A percentile compares a stretch with the other conserved stretches of the same genome.
Evolutionary conservation across 2,797 vertebrate genomes (phyloP).

Genomic region (Poecilia picta): DNA sequence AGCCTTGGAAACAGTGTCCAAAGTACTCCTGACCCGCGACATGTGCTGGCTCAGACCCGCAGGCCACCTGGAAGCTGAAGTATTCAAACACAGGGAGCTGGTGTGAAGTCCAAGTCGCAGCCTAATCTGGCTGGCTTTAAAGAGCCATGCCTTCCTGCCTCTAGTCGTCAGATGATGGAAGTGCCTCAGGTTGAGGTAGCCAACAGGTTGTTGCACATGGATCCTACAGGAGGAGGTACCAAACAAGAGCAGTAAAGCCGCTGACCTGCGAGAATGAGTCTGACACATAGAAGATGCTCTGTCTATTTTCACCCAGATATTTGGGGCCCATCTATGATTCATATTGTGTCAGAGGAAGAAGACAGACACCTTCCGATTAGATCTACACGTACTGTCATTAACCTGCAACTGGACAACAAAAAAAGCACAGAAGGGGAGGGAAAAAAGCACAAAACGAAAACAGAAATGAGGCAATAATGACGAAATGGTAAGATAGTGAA

Average conservation of each 20-base stretch:
- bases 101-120: constrained; percentile 74
- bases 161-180: constrained; percentile 71
- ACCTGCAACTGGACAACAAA: constrained; percentile 61
- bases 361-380: constrained; percentile 40
- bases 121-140: constrained; percentile 54
- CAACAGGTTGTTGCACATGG: constrained; percentile 62
- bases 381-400: constrained; percentile 26
- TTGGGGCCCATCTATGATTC: constrained; percentile 81
- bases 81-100: constrained; percentile 80
- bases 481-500: constrained; percentile 9
- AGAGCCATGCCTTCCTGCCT: constrained; percentile 65
- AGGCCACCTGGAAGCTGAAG: constrained; percentile 86
- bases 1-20: constrained; percentile 92
- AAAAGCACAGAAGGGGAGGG: not conserved
- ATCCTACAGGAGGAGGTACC: constrained; percentile 74
- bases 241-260: constrained; percentile 70
- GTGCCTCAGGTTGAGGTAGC: constrained; percentile 56
- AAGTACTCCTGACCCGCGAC: constrained; percentile 90
- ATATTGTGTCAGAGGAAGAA: constrained; percentile 57
- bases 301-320: constrained; percentile 81
- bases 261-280: constrained; percentile 72
- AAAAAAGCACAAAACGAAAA: not conserved
- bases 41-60: constrained; percentile 84
- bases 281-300: constrained; percentile 81
- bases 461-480: not conserved